phyloP scores from a whole-genome alignment of 2,888 invertebrate species.

The Nomada fabriciana region DNA sequence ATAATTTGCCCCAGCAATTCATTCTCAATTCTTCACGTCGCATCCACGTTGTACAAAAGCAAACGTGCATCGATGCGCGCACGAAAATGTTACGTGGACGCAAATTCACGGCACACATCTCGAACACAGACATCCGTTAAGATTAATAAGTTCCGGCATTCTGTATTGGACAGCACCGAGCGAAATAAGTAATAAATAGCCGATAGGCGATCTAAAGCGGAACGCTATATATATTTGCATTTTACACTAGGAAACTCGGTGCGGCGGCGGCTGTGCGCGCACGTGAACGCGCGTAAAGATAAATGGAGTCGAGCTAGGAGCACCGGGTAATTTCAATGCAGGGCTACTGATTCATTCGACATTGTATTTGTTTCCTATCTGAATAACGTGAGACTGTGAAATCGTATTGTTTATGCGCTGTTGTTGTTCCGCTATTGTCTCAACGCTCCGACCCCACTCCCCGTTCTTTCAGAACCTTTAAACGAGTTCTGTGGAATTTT shows the following conservation, averaged over 20 bases:
- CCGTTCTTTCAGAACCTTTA: background rate
- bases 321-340: constrained; percentile 53
- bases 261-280: constrained; percentile 13
- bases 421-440: constrained; percentile 25
- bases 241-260: constrained; percentile 35
- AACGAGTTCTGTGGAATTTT: background rate
- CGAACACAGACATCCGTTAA: constrained; percentile 50
- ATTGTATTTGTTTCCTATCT: constrained; percentile 59
- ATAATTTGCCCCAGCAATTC: background rate
- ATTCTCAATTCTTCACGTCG: too few species aligned
- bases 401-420: constrained; percentile 44
- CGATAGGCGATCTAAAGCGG: constrained; percentile 56
- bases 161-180: constrained; percentile 25
- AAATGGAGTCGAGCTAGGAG: constrained; percentile 49
- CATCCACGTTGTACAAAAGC: background rate
- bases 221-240: constrained; percentile 49
- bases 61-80: background rate
- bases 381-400: constrained; percentile 44
- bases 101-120: constrained; percentile 26
- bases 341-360: constrained; percentile 53
- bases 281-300: constrained; percentile 45
- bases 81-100: background rate
- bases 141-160: constrained; percentile 56
- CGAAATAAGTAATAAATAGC: constrained; percentile 54
- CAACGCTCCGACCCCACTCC: constrained; percentile 3